These are phyloP conservation scores for Epizoanthus scotinus DNA, from an alignment of 92 coral and sea anemone species.

Conservation along the genomic window DNA sequence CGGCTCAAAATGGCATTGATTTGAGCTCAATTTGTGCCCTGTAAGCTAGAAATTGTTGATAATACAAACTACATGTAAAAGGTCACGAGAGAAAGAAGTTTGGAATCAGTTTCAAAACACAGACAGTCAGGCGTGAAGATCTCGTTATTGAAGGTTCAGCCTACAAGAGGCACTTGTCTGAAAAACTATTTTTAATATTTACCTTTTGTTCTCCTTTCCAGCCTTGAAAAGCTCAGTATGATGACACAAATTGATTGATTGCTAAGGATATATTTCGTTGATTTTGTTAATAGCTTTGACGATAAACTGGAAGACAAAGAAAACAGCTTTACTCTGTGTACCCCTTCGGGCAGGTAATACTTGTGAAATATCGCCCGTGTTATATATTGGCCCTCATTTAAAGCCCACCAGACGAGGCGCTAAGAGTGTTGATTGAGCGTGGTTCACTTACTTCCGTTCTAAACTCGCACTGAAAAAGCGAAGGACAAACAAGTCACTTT, in stretches of 20 bases:
- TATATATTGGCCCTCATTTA: not conserved
- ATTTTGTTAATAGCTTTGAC: conserved; percentile 31
- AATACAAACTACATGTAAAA: not conserved
- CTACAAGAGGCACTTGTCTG: not conserved
- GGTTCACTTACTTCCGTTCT: conserved; percentile 25
- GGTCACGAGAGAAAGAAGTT: not conserved
- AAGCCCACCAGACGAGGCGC: not conserved
- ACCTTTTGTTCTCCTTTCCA: not conserved
- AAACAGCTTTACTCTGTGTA: not conserved
- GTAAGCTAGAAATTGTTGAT: not conserved
- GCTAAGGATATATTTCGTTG: conserved; percentile 11
- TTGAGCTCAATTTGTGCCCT: not conserved
- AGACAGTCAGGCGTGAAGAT: no score
- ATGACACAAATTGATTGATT: conserved; percentile 41
- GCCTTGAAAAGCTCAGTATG: conserved; percentile 17
- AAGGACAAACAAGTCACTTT: conserved; percentile 16
- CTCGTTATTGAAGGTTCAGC: no score
- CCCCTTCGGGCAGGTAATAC: not conserved
- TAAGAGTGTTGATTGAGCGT: not conserved
- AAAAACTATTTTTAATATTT: not conserved
- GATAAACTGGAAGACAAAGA: not conserved
- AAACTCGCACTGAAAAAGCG: conserved; percentile 11
- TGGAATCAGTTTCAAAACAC: not conserved
- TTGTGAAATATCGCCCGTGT: not conserved
- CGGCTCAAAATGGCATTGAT: not conserved